Evolutionary conservation across 1,140 invertebrate species (phyloP), one percentile per base, ranked within the genome.

Genomic region (Varroa destructor): DNA sequence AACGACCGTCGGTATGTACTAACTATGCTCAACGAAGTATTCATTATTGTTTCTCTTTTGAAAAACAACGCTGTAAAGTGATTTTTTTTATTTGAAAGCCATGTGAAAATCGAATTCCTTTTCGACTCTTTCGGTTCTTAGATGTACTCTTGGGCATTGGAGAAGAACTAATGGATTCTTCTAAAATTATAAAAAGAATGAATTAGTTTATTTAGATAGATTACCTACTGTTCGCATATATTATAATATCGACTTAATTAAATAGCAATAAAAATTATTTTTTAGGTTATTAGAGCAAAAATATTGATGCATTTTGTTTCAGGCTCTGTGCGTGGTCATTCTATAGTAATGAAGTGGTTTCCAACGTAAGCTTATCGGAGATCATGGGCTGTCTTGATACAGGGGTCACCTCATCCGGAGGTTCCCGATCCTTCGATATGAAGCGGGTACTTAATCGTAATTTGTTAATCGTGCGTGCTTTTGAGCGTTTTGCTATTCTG

Each of bases 301-400:
- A 51, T 51, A 51, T 8, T 51, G 8, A 51, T 25, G 25, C 25
- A 25, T 51, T 51, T 3, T 2, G 10, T 67, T 40, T 14, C 61
- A 67, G 61, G 36, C 61, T 67, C 3, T 67, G 61, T 37, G 61
- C 46, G 10, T 67, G 61, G 61, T 67, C 61, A 2, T 40, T 67
- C 2, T 43, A 43, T 37, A 12, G 61, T 2, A 46, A 67, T 46
- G 61, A 67, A 8, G 40, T 67, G 12, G 61, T 67, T 4, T 14
- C 61, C 2, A 67, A 67, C 36, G 61, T 43, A 46, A 67, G 61
- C 61, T 46, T 67, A 40, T 40, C 61, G 12, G 61, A 67, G 12
- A 12, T 67, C 37, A 67, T 67, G 61, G 61, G 61, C 46, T 51
- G 46, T 40, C 61, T 37, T 40, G 61, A 67, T 14, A 40, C 57